Conservation (phyloP, 2,888 invertebrate species). For the Tricholauxania praeusta region DNA sequence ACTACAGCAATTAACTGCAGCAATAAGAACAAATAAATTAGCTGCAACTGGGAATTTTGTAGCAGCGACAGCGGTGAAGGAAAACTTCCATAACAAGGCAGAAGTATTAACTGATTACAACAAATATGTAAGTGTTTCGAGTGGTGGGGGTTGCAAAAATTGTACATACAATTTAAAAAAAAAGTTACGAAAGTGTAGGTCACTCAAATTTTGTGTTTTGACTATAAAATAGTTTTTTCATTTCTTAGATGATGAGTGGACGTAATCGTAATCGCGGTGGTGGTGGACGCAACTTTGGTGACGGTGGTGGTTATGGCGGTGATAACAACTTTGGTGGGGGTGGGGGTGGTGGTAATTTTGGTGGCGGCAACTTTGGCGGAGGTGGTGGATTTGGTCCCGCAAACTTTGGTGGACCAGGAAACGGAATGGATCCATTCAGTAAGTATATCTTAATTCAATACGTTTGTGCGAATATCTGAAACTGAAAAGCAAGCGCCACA, state of each 20-base stretch:
- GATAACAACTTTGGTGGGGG: slow-evolving; percentile 41
- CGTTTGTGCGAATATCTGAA: no score
- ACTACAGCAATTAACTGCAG: slow-evolving; percentile 20
- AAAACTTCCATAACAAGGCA: neutral
- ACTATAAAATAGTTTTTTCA: neutral
- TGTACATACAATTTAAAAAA: neutral
- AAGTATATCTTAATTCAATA: slow-evolving; percentile 3
- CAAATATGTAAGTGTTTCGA: slow-evolving; percentile 17
- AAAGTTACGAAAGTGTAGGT: neutral
- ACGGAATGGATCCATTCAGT: slow-evolving; percentile 53
- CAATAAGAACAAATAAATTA: slow-evolving; percentile 23
- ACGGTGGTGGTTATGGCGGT: slow-evolving; percentile 46
- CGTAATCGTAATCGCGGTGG: slow-evolving; percentile 54
- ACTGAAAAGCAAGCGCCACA: no score
- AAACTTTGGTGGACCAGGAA: slow-evolving; percentile 50
- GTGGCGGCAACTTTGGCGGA: slow-evolving; percentile 40
- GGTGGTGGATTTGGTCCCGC: slow-evolving; percentile 51
- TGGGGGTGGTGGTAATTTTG: slow-evolving; percentile 44
- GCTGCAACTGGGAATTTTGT: slow-evolving; percentile 19
- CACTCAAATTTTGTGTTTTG: neutral
- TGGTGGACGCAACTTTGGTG: slow-evolving; percentile 39
- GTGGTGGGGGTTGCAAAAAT: neutral
- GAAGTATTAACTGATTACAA: neutral
- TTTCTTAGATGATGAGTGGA: slow-evolving; percentile 57
- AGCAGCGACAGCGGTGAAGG: slow-evolving; percentile 29